phyloP scores from a whole-genome alignment of 2,113 vertebrate genomes.

The Protomyctophum bolini region DNA sequence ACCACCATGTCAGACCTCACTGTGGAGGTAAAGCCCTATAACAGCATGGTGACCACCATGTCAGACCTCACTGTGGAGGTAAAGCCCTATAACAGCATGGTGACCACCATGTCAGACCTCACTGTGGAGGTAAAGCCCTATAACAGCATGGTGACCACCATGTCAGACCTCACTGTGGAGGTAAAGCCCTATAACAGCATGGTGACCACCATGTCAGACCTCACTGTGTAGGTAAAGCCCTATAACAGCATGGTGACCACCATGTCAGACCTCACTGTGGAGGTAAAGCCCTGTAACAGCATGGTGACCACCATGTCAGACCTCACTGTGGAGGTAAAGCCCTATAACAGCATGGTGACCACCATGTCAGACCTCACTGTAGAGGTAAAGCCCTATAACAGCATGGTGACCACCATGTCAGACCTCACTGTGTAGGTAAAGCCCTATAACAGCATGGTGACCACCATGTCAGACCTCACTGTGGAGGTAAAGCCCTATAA shows the following conservation, averaged over 20 bases:
- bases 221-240: slow-evolving; percentile 81
- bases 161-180: slow-evolving; percentile 73
- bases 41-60: no score
- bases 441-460: no score
- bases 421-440: slow-evolving; percentile 77
- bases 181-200: no score
- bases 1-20: slow-evolving; percentile 64
- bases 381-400: no score
- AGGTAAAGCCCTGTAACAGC: no score
- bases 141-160: no score
- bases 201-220: slow-evolving; percentile 61
- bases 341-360: no score
- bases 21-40: no score
- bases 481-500: no score
- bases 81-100: no score
- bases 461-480: slow-evolving; percentile 62
- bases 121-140: slow-evolving; percentile 83
- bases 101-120: slow-evolving; percentile 61
- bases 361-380: slow-evolving; percentile 70
- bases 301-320: slow-evolving; percentile 66
- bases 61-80: slow-evolving; percentile 76
- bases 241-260: no score
- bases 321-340: slow-evolving; percentile 79
- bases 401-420: no score
- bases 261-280: slow-evolving; percentile 69